Evolutionary conservation across 35 echinoderm and acorn worm species (phyloP), one percentile per base, ranked within the genome.

Genomic region (Heliocidaris tuberculata): DNA sequence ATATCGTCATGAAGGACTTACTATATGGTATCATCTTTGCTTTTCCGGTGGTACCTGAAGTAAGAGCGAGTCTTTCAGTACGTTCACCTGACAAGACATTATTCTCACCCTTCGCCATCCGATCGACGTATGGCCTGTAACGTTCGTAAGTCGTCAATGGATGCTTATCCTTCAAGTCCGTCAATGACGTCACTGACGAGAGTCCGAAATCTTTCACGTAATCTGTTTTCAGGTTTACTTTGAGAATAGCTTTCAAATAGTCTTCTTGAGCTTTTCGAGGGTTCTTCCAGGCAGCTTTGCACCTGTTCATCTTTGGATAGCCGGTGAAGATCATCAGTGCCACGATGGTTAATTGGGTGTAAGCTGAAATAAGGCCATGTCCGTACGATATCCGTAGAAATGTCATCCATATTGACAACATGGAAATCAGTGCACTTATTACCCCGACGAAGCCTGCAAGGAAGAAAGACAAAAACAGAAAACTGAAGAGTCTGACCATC

Each of bases 71-170:
- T 5, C 94, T 71, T 9, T 27, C 94, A 16, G 90, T 30, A 30
- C 49, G 90, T 8, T 95, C 86, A 12, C 88, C 78, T n/a, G 95
- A 94, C 91, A 97, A 94, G 47, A 97, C 90, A 60, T 95, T 95
- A 15, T 85, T n/a, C 60, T 97, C 97, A 21, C 97, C 97, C 29
- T 93, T 94, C 31, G 60, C 70, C 47, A 98, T 94, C 32, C 95
- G 87, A 21, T 96, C 93, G 31, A 97, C 65, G 48, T 95, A 97
- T 11, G 86, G 31, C 54, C 93, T 59, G 56, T 96, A 97, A 48
- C 96, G 95, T 47, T 93, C 90, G 56, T 97, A 97, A 49, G 30
- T 90, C 3, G 95, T 96, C 49, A 97, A 85, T 15, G 97, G 94
- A 71, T 97, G 95, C 9, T 49, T 30, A 11, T 31, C 59, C 32